Base-by-base conservation (phyloP, 2,888 invertebrate species). In the Macaria notata region DNA sequence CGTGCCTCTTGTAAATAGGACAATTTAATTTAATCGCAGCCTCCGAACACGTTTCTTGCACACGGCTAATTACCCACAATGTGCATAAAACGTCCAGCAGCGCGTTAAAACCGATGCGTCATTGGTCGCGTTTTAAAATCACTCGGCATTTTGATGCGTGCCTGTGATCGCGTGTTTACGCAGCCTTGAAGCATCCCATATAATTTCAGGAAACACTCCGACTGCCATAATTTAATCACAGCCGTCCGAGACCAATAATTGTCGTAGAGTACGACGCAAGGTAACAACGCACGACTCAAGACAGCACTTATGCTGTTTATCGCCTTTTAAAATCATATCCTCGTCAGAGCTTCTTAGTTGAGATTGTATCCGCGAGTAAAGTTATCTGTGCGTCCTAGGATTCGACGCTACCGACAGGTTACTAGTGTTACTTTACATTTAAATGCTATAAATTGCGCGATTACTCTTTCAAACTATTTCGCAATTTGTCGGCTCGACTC, bases 221-320 rank as follows among this genome's bases (percentile, higher is more conserved):
- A 77, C 83, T 88, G 87, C 85, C 86, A 88, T 88, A 89, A 89
- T 89, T 89, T 91, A 90, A 91, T 91, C 88, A 88, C 86, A 86
- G 79, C 84, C 88, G 88, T 80, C 84, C 78, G 76, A 67, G 71
- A 72, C 75, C 89, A 88, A 89, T 89, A 89, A 89, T 90, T 88
- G 87, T 88, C 81, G 84, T 87, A 84, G 84, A 76, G 83, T 85
- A 85, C 76, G 83, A 81, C 81, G 80, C 75, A 75, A 83, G 19
- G 2, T 19, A 19, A 19, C 19, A 19, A 19, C 19, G 19, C 19
- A 19, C 19, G 19, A 19, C 19, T 19, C 19, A 2, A 19, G 19
- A 19, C 19, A 19, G 19, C 19, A 19, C 19, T 19, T 19, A 19
- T 19, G 19, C 19, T 19, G 19, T 19, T 19, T 19, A 19, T 19